Evolutionary conservation across 1,140 invertebrate genomes (phyloP).

Genomic region (Luehdorfia chinensis): DNA sequence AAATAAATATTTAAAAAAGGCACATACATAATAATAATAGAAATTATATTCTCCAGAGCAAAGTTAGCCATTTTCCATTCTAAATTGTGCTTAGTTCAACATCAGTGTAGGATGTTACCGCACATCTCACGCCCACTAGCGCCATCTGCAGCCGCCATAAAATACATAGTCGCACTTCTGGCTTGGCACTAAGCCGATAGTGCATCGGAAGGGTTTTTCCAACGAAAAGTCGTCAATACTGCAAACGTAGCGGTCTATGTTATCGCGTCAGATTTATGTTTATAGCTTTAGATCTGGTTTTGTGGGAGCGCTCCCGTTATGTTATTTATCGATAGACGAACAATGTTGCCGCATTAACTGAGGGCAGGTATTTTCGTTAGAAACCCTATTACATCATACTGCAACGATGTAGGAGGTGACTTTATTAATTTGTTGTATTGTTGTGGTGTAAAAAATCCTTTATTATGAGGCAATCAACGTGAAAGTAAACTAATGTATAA

Average conservation of each 20-base stretch:
- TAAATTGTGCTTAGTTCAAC: conserved; percentile 10
- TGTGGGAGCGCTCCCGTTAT: background rate
- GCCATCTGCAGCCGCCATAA: conserved; percentile 39
- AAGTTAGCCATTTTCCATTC: conserved; percentile 6
- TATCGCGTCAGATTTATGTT: conserved; percentile 20
- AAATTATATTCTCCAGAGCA: too few species aligned
- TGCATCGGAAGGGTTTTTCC: conserved; percentile 32
- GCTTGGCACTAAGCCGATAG: conserved; percentile 47
- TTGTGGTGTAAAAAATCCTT: too few species aligned
- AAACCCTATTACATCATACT: too few species aligned
- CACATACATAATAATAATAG: too few species aligned
- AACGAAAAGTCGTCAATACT: conserved; percentile 24
- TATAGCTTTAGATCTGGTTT: background rate
- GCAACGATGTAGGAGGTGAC: too few species aligned
- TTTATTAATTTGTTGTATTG: too few species aligned
- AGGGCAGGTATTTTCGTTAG: too few species aligned
- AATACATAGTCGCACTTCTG: conserved; percentile 31
- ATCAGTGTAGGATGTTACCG: conserved; percentile 6
- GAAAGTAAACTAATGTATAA: too few species aligned
- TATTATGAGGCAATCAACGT: too few species aligned
- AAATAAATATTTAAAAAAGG: too few species aligned
- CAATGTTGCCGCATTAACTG: too few species aligned
- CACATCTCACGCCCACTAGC: conserved; percentile 22
- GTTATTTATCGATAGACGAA: conserved; percentile 9
- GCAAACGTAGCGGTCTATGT: conserved; percentile 12